These are phyloP conservation scores for Hyles euphorbiae DNA, from an alignment of 1,140 invertebrate species.

Conservation along the genomic window DNA sequence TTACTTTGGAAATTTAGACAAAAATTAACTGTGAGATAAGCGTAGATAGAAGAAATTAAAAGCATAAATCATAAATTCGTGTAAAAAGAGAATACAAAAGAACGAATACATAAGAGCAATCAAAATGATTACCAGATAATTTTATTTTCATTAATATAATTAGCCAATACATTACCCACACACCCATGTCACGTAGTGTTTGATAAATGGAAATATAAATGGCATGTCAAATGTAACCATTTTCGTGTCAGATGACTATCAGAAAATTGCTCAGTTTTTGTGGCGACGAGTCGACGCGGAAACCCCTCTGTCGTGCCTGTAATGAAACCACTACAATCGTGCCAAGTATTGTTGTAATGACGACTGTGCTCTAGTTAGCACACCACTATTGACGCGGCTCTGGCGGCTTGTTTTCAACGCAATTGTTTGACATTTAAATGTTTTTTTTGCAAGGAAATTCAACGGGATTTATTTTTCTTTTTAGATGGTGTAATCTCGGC, in stretches of 20 bases:
- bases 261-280: conserved; percentile 69
- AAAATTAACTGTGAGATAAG: too few relatives aligned
- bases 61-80: too few relatives aligned
- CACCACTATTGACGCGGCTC: conserved; percentile 1
- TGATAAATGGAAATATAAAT: conserved; percentile 69
- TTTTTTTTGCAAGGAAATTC: too few relatives aligned
- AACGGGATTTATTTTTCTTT: too few relatives aligned
- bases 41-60: too few relatives aligned
- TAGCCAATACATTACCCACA: conserved; percentile 1
- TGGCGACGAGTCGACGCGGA: conserved; percentile 42
- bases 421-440: too few relatives aligned
- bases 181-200: conserved; percentile 16
- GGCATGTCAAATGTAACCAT: conserved; percentile 62
- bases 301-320: conserved; percentile 44
- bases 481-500: too few relatives aligned
- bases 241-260: conserved; percentile 63
- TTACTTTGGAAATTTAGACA: too few relatives aligned
- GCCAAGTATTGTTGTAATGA: conserved; percentile 3
- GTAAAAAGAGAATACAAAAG: too few relatives aligned
- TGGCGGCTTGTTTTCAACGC: background rate
- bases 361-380: too few relatives aligned
- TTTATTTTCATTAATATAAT: too few relatives aligned
- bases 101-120: background rate
- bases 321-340: conserved; percentile 32
- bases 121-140: too few relatives aligned